Base-by-base conservation (phyloP, 1,140 invertebrate genomes). In the Brachionus plicatilis region DNA sequence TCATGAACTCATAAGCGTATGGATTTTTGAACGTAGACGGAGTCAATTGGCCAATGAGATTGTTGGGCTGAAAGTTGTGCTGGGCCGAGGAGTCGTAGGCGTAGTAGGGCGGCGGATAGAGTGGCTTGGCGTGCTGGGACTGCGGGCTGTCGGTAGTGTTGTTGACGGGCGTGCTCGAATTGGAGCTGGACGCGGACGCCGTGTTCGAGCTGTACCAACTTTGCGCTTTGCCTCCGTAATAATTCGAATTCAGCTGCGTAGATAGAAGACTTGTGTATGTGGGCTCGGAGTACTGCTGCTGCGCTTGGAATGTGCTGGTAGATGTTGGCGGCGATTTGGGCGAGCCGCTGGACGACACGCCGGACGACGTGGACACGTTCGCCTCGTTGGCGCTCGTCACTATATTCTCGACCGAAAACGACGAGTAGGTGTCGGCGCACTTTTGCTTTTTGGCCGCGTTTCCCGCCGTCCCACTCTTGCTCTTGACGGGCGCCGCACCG, bases 321-420 rank as follows among this genome's bases (percentile, higher is more conserved):
- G 72, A n/a, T 76, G 41, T 50, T 50, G 72, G 20, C 29, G 72
- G 72, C 29, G 72, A 76, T 50, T 47, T 50, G 11, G 45, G 41
- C 24, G 72, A 76, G 11, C 43, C 17, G 24, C 43, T 50, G 1
- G 72, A 76, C 41, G 72, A 76, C 2, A 50, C 41, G 11, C 45
- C 45, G 24, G 72, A 76, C 20, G 43, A 50, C 4, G 17, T 76
- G 8, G 72, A 76, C 17, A 50, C 45, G 29, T 76, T 76, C n/a
- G 20, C 72, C 17, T 82, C 65, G 43, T 1, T 29, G 0, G 8
- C 24, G 2, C 14, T n/a, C 12, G 79, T 82, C 5, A 82, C 79
- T 45, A 82, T 82, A n/a, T 82, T 82, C 33, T 82, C 79, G 20
- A 82, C 79, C n/a, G 79, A 65, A 82, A 82, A 82, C 12, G 53